Evolutionary conservation across 2,888 invertebrate species (phyloP).

Genomic region (Chloroclystis v-ata): DNA sequence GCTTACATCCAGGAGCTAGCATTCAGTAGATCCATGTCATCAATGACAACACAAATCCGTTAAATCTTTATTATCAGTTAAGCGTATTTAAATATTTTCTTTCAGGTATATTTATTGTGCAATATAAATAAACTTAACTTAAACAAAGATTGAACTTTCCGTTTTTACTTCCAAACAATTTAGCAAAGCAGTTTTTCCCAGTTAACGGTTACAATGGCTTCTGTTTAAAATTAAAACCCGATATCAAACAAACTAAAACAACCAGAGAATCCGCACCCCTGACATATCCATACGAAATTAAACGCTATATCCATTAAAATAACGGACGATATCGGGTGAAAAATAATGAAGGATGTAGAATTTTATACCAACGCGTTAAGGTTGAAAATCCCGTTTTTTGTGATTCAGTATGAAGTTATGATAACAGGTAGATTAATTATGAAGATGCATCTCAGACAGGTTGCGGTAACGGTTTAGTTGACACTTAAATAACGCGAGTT

Average conservation of each 20-base stretch:
- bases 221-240: slow-evolving; percentile 18
- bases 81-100: no score
- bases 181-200: slow-evolving; percentile 1
- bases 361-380: slow-evolving; percentile 10
- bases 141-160: no score
- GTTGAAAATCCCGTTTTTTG: slow-evolving; percentile 16
- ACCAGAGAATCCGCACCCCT: slow-evolving; percentile 8
- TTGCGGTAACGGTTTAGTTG: slow-evolving; percentile 50
- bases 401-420: slow-evolving; percentile 26
- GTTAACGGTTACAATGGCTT: slow-evolving; percentile 13
- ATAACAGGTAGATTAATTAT: slow-evolving; percentile 64
- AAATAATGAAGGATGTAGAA: not conserved
- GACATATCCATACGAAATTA: not conserved
- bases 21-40: no score
- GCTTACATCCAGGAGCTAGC: no score
- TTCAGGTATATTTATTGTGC: no score
- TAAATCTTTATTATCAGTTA: no score
- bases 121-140: no score
- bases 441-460: slow-evolving; percentile 62
- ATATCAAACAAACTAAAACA: slow-evolving; percentile 14
- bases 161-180: slow-evolving; percentile 5
- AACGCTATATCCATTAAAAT: not conserved
- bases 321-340: slow-evolving; percentile 1
- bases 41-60: no score
- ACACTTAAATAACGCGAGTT: slow-evolving; percentile 44